These are phyloP conservation scores for Ceryle rudis DNA, from an alignment of 2,797 vertebrate genomes.

Conservation along the genomic window DNA sequence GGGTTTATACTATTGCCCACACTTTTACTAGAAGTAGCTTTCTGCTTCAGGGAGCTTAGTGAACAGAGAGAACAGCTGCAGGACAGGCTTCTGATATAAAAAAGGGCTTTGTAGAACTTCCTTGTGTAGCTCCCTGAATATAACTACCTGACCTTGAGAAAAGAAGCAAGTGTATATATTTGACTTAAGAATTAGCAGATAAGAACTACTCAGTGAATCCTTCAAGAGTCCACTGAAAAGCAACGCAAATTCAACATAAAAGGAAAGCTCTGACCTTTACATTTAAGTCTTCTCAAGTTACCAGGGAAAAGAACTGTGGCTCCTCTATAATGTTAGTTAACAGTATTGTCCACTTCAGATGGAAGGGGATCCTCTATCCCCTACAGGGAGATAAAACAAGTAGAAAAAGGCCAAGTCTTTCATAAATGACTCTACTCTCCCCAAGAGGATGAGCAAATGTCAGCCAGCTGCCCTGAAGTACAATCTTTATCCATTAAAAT, in stretches of 20 bases:
- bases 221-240: not conserved
- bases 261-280: slow-evolving; percentile 41
- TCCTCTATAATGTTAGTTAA: slow-evolving; percentile 19
- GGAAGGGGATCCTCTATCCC: not conserved
- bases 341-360: slow-evolving; percentile 4
- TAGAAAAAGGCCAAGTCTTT: slow-evolving; percentile 38
- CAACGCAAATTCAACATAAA: slow-evolving; percentile 22
- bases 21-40: not conserved
- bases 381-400: not conserved
- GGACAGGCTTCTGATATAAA: not conserved
- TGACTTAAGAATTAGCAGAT: not conserved
- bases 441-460: slow-evolving; percentile 19
- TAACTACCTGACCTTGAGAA: not conserved
- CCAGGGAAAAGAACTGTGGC: not conserved
- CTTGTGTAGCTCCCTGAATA: not conserved
- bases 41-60: not conserved
- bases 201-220: not conserved
- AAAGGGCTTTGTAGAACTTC: not conserved
- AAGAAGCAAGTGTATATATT: not conserved
- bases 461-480: slow-evolving; percentile 19
- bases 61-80: not conserved
- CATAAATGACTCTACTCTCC: not conserved
- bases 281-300: slow-evolving; percentile 5
- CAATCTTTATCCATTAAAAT: slow-evolving; percentile 37
- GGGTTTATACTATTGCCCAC: not conserved